Percentiles rank a stretch among this genome's conserved stretches.
Conservation (phyloP, 2,797 vertebrate species). For the Rhynchotus rufescens region DNA sequence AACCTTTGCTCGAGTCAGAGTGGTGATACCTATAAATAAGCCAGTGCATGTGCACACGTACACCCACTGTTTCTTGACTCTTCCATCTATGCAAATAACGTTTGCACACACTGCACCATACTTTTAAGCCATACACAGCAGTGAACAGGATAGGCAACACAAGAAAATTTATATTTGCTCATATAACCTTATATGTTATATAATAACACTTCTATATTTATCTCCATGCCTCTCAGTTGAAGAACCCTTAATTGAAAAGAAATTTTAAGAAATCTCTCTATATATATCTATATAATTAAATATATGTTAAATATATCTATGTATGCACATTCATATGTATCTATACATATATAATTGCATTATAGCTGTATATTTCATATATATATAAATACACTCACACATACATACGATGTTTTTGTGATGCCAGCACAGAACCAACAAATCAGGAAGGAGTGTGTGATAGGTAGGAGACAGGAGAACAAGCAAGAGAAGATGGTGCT, state of each 20-base stretch:
- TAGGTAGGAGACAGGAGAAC: not conserved
- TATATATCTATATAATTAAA: not conserved
- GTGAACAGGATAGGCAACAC: accelerated
- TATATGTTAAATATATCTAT: not conserved
- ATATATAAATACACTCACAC: not conserved
- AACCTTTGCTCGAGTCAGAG: not conserved
- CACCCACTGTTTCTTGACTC: not conserved
- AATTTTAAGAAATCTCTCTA: not conserved
- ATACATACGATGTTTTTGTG: too few species aligned
- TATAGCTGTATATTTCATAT: not conserved
- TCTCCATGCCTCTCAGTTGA: not conserved
- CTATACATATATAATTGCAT: not conserved
- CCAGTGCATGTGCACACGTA: not conserved
- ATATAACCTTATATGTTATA: accelerated
- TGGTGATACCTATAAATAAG: not conserved
- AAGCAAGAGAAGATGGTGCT: not conserved
- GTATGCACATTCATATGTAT: not conserved
- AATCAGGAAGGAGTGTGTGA: not conserved
- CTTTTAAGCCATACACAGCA: accelerated
- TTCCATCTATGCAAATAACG: not conserved
- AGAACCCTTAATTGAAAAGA: not conserved
- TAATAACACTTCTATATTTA: not conserved
- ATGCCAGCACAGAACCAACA: not conserved
- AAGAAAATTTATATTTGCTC: accelerated
- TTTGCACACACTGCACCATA: accelerated